Evolutionary conservation across 2,888 invertebrate genomes (phyloP).

Genomic region (Eristalinus sepulchralis): DNA sequence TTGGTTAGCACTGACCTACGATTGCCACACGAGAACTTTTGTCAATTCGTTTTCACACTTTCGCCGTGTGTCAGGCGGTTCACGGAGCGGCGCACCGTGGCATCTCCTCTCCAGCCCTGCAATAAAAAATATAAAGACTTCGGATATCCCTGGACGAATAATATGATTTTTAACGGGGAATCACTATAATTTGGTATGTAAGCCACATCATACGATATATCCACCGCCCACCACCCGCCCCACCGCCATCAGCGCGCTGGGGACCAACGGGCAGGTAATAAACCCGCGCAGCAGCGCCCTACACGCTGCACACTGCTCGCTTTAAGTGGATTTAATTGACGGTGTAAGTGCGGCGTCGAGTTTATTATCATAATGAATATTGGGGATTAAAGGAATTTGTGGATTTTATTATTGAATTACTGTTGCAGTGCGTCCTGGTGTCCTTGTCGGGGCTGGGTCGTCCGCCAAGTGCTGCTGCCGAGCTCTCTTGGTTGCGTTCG

Average conservation of each 20-base stretch:
- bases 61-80: conserved; percentile 1
- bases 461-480: not conserved
- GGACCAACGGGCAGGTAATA: conserved; percentile 67
- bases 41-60: conserved; percentile 69
- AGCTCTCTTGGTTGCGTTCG: not conserved
- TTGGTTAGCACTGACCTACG: conserved; percentile 70
- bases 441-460: conserved; percentile 46
- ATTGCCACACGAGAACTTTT: conserved; percentile 67
- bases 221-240: not conserved
- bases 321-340: conserved; percentile 80
- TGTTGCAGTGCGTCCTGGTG: conserved; percentile 66
- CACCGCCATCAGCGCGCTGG: not conserved
- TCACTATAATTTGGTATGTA: conserved; percentile 69
- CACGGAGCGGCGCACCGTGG: not conserved
- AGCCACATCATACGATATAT: conserved; percentile 59
- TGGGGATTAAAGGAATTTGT: conserved; percentile 81
- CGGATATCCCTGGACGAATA: conserved; percentile 41
- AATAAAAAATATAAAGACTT: not conserved
- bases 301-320: conserved; percentile 56
- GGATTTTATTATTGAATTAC: conserved; percentile 81
- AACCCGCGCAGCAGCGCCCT: conserved; percentile 47
- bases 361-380: conserved; percentile 79
- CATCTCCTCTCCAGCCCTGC: not conserved
- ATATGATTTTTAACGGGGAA: conserved; percentile 70
- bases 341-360: conserved; percentile 73